Evolutionary conservation across 2,797 vertebrate genomes (phyloP), one percentile per base, ranked within the genome.

Genomic region (Pseudocheirus occidentalis): DNA sequence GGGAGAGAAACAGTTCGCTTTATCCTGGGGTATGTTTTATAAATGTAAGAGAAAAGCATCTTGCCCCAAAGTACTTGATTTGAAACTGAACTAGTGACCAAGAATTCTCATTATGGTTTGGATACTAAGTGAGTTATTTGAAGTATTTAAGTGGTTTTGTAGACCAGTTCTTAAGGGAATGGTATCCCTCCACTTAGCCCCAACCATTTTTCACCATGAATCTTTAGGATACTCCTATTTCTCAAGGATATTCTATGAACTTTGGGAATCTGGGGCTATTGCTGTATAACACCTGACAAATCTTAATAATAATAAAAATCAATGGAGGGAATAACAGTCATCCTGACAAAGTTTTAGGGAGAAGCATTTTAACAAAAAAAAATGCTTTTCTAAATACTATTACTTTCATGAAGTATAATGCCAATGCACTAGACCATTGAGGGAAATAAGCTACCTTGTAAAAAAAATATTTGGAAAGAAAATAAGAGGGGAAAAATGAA

Each of bases 401-500:
- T 87, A 46, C 21, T 87, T 28, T 87, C 40, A 87, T 87, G 27
- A 87, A 87, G 73, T 87, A 11, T 50, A 87, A 87, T 50, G 91
- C 58, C 66, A 93, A 56, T 92, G 87, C 96, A 90, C n/a, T 92
- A 90, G 95, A 94, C 21, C 95, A 55, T 94, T 96, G 54, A 66
- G 66, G 94, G 57, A 96, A 98, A 93, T 87, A 95, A 81, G 90
- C 95, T 96, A 94, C 56, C 55, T 95, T 96, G 95, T 73, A 94
- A 90, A 62, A 52, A 52, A 95, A 93, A 91, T 91, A 94, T 87
- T 94, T 89, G 29, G 93, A 97, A 94, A 94, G 90, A 95, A 95
- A 96, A 95, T 95, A 92, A 94, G 94, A 96, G 94, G 92, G 90
- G 93, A 94, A 96, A 95, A 94, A 96, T 94, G 56, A 96, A 95